Conservation (phyloP, 2,113 vertebrate species). For the Bos taurus region DNA sequence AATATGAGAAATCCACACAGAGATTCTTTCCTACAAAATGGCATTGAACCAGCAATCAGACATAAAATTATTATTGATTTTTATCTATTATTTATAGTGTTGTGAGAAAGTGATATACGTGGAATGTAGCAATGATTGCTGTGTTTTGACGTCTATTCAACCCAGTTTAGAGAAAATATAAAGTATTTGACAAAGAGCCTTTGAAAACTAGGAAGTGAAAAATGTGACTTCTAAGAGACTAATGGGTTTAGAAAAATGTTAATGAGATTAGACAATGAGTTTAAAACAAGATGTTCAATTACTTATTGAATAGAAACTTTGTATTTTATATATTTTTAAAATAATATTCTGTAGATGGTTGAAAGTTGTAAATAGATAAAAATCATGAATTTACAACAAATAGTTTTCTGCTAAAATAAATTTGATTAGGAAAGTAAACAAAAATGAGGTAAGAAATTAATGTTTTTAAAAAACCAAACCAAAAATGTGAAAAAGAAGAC, state of each 20-base stretch:
- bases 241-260: background rate
- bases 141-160: background rate
- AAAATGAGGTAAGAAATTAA: background rate
- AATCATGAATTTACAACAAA: background rate
- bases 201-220: background rate
- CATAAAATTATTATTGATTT: conserved; percentile 54
- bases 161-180: background rate
- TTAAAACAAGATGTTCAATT: background rate
- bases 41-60: conserved; percentile 32
- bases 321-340: background rate
- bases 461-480: conserved; percentile 1
- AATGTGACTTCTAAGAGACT: background rate
- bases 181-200: background rate
- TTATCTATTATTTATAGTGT: conserved; percentile 18
- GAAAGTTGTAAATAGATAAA: background rate
- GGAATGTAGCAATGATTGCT: background rate
- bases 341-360: background rate
- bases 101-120: background rate
- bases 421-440: background rate
- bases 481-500: background rate
- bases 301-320: background rate
- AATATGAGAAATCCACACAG: conserved; percentile 26
- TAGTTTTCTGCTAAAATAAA: background rate
- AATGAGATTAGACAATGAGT: background rate
- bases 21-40: conserved; percentile 9